Evolutionary conservation across 23 tunicate species (phyloP), one percentile per base, ranked within the genome.

Genomic region (Pegea sp.): DNA sequence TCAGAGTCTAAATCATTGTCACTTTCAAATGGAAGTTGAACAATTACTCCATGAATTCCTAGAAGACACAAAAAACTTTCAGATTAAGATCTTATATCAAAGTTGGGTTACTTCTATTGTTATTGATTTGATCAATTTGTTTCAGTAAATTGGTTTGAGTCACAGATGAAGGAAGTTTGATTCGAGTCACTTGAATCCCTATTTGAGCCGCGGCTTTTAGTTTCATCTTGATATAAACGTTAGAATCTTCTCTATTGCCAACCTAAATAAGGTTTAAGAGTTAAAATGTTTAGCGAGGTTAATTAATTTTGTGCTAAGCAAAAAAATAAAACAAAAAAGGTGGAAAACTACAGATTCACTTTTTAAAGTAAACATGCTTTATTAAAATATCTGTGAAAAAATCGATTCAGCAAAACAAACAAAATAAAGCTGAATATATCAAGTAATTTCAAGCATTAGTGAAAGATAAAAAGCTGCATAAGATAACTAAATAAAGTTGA

Each of bases 201-300:
- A 91, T 68, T 33, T 91, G 72, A 0, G 61, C 31, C 0, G 93
- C 99, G 6, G 93, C 93, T 61, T 62, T 79, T 28, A 79, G 28
- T 72, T 91, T 91, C 99, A 91, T 91, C 11, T 93, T 64, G 24
- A 91, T 91, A 46, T 79, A 91, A 28, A 91, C 99, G 57, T 79
- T 76, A 0, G 93, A 78, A 59, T 91, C 99, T 31, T 79, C 86
- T 2, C 87, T 56, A 33, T 62, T 30, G 4, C 99, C 99, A 52
- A 79, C 93, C 76, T 69, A 44, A 23, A 21, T 8, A 34, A 22
- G 18, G 42, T 54, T 13, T 53, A 13, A 4, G 16, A 18, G n/a
- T 4, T 44, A 13, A 21, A 59, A 44, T 23, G 13, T 28, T 5
- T 16, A 18, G 5, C 6, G 24, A 21, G 61, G 20, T 23, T 22